Evolutionary conservation across 2,888 invertebrate species (phyloP), one percentile per base, ranked within the genome.

Genomic region (Epinotia ramella): DNA sequence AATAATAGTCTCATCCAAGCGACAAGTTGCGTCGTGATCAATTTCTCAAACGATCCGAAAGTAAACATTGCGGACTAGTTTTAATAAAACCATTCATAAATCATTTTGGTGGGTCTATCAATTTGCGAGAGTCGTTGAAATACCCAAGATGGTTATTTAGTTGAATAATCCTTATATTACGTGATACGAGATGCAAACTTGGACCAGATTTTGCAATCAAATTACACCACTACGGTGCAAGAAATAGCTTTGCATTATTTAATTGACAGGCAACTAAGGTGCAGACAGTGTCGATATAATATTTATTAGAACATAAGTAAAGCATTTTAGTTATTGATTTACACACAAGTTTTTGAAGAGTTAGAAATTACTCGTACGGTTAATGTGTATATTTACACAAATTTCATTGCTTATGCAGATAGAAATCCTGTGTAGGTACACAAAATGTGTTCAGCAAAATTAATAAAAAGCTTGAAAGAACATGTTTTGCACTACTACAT

Each of bases 111-210:
- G 33, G 57, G 66, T 66, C 70, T 65, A 75, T 75, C 70, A 75
- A 70, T 75, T 70, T 44, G 65, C 65, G 20, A 60, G 28, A 53
- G 28, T 56, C 70, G 49, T 76, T 76, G 71, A 62, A 56, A 76
- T 71, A 33, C 28, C 66, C 20, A 4, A 20, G 62, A 71, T 62
- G 28, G 33, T 24, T 57, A 66, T 76, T 64, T 12, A 5, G 70
- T 74, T 71, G 66, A n/a, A 76, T 71, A 76, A 71, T 71, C 62
- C 71, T 20, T 46, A 71, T 62, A 75, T 76, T 76, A 71, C 70
- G 75, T 53, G 62, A 76, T 66, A 44, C 33, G 13, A 59, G 64
- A 68, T 73, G 57, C 62, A 74, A 62, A 66, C 56, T 44, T 28
- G 70, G 49, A 53, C 49, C 33, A 65, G 20, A 62, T 76, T 71